Evolutionary conservation across 2,113 vertebrate species (phyloP), one percentile per base, ranked within the genome.

Genomic region (Galeopterus variegatus): DNA sequence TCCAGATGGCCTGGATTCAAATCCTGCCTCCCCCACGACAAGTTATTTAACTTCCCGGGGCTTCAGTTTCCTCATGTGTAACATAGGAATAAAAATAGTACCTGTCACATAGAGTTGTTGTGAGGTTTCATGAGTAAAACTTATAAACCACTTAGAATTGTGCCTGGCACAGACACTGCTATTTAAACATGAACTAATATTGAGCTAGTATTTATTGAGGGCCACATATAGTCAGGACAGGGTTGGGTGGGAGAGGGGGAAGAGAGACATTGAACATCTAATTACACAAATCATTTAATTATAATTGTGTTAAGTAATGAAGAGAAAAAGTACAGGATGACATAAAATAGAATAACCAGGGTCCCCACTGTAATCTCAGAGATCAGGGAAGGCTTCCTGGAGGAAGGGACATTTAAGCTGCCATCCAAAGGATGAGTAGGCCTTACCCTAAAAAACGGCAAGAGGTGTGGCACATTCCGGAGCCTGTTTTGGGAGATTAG

Each of bases 361-460:
- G 24, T 2, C 31, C 73, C 33, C 64, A 28, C 28, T 48, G 56
- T 23, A 48, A 86, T 48, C 87, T 82, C 28, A 4, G 81, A 90
- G 45, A 85, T 69, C 81, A 79, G 36, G 72, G 86, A 90, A 77
- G 85, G 15, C 90, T 95, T 94, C 77, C 77, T 41, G 50, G 31
- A 95, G 62, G 87, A 89, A 79, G 90, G 1, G 0, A 7, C 41
- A n/a, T 52, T 76, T 64, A 80, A 54, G 19, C 52, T 56, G 80
- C 15, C 2, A 5, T 76, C 64, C 6, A 18, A 81, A 88, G 91
- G 50, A 86, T 52, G 41, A 72, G 10, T 2, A 26, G 75, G 48
- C 36, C 62, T 50, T 48, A 76, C 15, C n/a, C 88, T 13, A 67
- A 62, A 70, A 52, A 26, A 73, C 36, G 26, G 18, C 6, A 14